phyloP scores from a whole-genome alignment of 2,888 invertebrate genomes.

The Scrobipalpa costella region DNA sequence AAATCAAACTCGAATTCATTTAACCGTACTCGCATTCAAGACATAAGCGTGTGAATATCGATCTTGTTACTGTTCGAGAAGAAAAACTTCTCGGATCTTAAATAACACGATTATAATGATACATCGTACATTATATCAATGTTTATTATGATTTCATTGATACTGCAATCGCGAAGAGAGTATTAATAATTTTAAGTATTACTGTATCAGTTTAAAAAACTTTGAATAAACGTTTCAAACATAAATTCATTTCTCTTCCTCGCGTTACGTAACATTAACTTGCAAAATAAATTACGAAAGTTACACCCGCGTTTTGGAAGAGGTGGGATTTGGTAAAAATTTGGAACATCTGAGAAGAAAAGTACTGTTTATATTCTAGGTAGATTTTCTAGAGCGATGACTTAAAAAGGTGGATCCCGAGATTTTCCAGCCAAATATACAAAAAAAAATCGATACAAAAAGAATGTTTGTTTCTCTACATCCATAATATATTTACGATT shows the following conservation, averaged over 20 bases:
- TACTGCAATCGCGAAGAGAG: neutral
- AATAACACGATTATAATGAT: neutral
- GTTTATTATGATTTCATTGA: neutral
- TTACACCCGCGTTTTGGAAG: conserved; percentile 32
- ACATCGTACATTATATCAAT: neutral
- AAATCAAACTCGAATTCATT: conserved; percentile 26
- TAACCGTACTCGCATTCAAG: conserved; percentile 17
- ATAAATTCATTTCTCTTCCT: conserved; percentile 1
- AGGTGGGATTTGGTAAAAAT: conserved; percentile 29
- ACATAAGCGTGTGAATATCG: conserved; percentile 16
- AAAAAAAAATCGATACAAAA: neutral
- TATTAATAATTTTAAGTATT: neutral
- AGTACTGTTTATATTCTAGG: conserved; percentile 31
- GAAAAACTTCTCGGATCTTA: neutral
- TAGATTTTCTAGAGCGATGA: conserved; percentile 25
- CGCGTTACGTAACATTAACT: conserved; percentile 36
- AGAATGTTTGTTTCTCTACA: neutral
- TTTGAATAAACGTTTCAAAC: neutral
- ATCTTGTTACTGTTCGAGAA: neutral
- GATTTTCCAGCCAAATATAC: neutral
- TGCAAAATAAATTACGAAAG: conserved; percentile 46
- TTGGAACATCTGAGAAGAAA: neutral
- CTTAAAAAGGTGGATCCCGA: conserved; percentile 14
- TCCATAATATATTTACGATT: conserved; percentile 28
- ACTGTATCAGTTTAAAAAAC: neutral